Percentiles rank a stretch among this genome's conserved stretches.
Conservation (phyloP, 1,140 invertebrate genomes). For the Bicyclus anynana region DNA sequence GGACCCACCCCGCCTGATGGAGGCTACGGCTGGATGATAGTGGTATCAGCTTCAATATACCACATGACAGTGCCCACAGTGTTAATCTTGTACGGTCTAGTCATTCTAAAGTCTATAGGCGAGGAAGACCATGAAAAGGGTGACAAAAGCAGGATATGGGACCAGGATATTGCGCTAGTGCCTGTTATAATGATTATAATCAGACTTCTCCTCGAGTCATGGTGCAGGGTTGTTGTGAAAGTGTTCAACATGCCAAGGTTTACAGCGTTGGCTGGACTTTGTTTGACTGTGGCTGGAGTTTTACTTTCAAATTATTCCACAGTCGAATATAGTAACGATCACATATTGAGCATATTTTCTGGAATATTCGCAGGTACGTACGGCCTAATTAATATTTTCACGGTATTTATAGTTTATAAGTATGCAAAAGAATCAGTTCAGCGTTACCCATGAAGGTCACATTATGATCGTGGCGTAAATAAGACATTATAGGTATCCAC, state of each 20-base stretch:
- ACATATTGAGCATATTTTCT: slow-evolving; percentile 69
- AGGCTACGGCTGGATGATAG: slow-evolving; percentile 81
- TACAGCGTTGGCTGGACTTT: slow-evolving; percentile 71
- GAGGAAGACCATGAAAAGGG: slow-evolving; percentile 62
- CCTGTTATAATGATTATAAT: slow-evolving; percentile 78
- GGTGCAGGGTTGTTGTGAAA: slow-evolving; percentile 75
- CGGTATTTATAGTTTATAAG: not conserved
- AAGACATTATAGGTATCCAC: not conserved
- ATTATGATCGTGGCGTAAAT: not conserved
- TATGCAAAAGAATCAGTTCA: not conserved
- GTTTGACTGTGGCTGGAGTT: slow-evolving; percentile 68
- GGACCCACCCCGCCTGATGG: slow-evolving; percentile 81
- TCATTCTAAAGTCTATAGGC: slow-evolving; percentile 69
- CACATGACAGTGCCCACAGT: slow-evolving; percentile 78
- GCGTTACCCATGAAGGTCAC: slow-evolving; percentile 1
- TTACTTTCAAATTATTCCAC: slow-evolving; percentile 68
- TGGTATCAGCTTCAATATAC: slow-evolving; percentile 78
- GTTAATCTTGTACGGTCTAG: slow-evolving; percentile 75
- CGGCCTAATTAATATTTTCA: not conserved
- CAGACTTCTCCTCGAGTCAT: slow-evolving; percentile 75
- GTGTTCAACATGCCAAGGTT: slow-evolving; percentile 76
- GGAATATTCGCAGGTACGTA: slow-evolving; percentile 68
- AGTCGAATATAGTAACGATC: slow-evolving; percentile 53
- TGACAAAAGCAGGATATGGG: slow-evolving; percentile 68
- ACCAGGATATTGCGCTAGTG: slow-evolving; percentile 74